phyloP scores from a whole-genome alignment of 2,888 invertebrate genomes.

The Andrena chrysosceles region DNA sequence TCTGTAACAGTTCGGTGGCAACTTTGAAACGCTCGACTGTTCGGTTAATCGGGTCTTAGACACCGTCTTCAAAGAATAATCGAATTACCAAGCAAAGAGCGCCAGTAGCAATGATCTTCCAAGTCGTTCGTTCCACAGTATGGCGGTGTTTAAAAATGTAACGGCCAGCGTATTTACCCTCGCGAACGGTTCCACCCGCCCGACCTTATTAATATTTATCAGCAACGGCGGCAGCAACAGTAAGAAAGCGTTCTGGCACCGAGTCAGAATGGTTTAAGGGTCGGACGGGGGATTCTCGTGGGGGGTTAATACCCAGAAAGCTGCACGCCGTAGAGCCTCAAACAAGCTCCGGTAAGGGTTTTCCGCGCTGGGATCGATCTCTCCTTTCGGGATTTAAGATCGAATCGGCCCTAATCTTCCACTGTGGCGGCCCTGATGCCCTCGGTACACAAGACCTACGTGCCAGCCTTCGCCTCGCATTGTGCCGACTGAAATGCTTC shows the following conservation, averaged over 20 bases:
- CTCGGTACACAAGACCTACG: slow-evolving; percentile 50
- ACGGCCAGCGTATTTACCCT: slow-evolving; percentile 9
- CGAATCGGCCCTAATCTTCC: slow-evolving; percentile 58
- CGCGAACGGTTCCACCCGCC: not conserved
- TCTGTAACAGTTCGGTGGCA: too few relatives aligned
- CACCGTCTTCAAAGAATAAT: not conserved
- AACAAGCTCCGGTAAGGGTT: not conserved
- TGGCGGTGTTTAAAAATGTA: slow-evolving; percentile 17
- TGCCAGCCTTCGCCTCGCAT: slow-evolving; percentile 47
- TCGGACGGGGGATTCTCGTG: slow-evolving; percentile 8
- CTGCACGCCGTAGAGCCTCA: not conserved
- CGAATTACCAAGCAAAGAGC: not conserved
- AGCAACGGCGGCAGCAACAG: not conserved
- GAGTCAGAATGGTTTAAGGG: slow-evolving; percentile 37
- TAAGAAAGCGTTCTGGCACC: slow-evolving; percentile 41
- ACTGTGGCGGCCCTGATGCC: slow-evolving; percentile 40
- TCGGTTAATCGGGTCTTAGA: too few relatives aligned
- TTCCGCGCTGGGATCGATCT: slow-evolving; percentile 11
- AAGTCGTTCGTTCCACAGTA: not conserved
- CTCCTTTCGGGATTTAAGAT: slow-evolving; percentile 33
- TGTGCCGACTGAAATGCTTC: slow-evolving; percentile 51
- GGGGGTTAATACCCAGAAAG: slow-evolving; percentile 39
- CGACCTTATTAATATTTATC: slow-evolving; percentile 49
- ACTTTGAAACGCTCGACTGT: too few relatives aligned
- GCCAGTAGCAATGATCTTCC: not conserved